Evolutionary conservation across 2,113 vertebrate genomes (phyloP).

Genomic region (Clarias macrocephalus): DNA sequence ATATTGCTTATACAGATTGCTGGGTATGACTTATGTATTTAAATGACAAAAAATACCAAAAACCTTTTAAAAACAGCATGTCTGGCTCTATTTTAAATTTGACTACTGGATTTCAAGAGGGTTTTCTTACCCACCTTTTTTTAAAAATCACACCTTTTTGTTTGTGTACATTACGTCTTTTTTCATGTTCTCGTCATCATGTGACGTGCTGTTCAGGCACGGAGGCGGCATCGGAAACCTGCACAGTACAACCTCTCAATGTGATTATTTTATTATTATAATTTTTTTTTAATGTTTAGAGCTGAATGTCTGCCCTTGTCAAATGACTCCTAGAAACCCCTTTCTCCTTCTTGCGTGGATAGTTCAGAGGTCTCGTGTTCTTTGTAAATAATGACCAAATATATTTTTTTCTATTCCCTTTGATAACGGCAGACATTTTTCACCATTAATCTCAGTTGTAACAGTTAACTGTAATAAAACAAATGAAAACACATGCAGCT

Average conservation of each 20-base stretch:
- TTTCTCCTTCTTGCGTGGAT: slow-evolving; percentile 74
- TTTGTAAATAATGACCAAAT: slow-evolving; percentile 93
- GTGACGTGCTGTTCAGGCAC: slow-evolving; percentile 72
- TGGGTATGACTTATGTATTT: slow-evolving; percentile 70
- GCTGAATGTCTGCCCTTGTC: slow-evolving; percentile 81
- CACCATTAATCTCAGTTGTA: slow-evolving; percentile 77
- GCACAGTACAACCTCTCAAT: slow-evolving; percentile 67
- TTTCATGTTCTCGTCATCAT: slow-evolving; percentile 71
- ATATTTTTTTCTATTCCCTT: slow-evolving; percentile 80
- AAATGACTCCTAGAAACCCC: slow-evolving; percentile 63
- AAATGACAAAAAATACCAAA: slow-evolving; percentile 63
- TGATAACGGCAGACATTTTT: slow-evolving; percentile 83
- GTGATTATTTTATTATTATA: slow-evolving; percentile 47
- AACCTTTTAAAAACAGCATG: slow-evolving; percentile 73
- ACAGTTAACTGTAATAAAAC: slow-evolving; percentile 80
- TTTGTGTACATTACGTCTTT: slow-evolving; percentile 63
- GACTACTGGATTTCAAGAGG: slow-evolving; percentile 75
- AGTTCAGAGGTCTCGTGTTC: slow-evolving; percentile 79
- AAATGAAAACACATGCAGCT: slow-evolving; percentile 78
- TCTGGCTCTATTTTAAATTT: slow-evolving; percentile 76
- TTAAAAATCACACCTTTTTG: slow-evolving; percentile 57
- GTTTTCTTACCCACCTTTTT: slow-evolving; percentile 65
- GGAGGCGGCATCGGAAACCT: slow-evolving; percentile 62
- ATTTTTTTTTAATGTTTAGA: slow-evolving; percentile 66
- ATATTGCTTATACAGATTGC: slow-evolving; percentile 62